A percentile compares a stretch with the other conserved stretches of the same genome.
Conservation (phyloP, 1,140 invertebrate genomes). For the Acarapis woodi region DNA sequence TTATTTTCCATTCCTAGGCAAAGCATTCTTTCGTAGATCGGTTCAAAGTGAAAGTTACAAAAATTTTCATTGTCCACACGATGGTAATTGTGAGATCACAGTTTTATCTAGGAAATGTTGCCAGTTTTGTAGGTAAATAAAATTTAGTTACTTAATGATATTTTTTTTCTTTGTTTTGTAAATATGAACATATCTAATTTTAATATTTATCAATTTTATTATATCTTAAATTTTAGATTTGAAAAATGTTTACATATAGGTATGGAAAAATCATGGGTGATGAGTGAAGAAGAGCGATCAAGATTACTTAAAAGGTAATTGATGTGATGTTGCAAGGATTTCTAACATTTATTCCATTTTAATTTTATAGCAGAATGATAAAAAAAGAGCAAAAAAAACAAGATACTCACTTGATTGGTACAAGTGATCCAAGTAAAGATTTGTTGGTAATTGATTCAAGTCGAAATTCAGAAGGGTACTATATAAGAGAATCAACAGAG, state of each 20-base stretch:
- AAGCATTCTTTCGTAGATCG: conserved; percentile 19
- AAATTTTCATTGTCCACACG: conserved; percentile 17
- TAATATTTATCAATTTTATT: not conserved
- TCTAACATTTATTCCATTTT: too few species aligned
- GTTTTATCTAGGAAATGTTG: conserved; percentile 16
- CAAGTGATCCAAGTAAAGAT: too few species aligned
- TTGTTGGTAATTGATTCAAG: too few species aligned
- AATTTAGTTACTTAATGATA: not conserved
- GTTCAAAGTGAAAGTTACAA: conserved; percentile 17
- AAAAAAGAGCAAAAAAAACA: too few species aligned
- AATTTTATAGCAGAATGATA: too few species aligned
- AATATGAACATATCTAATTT: too few species aligned
- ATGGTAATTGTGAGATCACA: conserved; percentile 16
- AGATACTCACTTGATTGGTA: too few species aligned
- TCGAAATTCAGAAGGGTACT: too few species aligned
- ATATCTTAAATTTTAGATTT: conserved; percentile 15
- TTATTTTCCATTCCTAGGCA: conserved; percentile 19
- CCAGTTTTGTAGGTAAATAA: conserved; percentile 14
- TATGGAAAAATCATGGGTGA: conserved; percentile 22
- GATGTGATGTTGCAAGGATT: too few species aligned
- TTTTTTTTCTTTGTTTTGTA: not conserved
- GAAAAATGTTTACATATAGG: conserved; percentile 19
- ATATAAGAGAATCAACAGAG: too few species aligned
- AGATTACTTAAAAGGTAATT: conserved; percentile 16
- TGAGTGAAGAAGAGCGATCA: conserved; percentile 19